phyloP scores from a whole-genome alignment of 2,113 vertebrate species.

The Trachemys scripta region DNA sequence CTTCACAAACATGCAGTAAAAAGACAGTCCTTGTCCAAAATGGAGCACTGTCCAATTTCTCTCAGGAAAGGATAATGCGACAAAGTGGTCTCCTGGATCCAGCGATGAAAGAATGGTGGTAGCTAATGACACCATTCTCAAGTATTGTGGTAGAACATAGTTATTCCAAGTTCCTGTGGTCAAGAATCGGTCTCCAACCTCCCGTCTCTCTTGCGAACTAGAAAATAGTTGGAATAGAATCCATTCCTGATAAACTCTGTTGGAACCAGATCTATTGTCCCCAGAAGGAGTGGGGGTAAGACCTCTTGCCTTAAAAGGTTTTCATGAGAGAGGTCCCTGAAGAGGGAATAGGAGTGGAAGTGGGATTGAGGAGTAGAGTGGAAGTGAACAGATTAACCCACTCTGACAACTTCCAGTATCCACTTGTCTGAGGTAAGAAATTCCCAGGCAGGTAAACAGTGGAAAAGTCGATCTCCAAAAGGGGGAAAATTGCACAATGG shows the following conservation, averaged over 20 bases:
- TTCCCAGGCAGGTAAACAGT: background rate
- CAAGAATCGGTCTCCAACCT: background rate
- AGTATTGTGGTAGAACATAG: background rate
- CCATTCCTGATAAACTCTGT: background rate
- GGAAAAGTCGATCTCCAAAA: background rate
- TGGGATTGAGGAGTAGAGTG: background rate
- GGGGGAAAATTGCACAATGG: background rate
- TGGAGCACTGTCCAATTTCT: background rate
- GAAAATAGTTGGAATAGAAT: background rate
- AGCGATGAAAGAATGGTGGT: background rate
- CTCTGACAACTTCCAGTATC: background rate
- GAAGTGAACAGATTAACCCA: background rate
- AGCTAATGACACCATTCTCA: background rate
- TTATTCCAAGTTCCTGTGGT: background rate
- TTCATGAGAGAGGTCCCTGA: background rate
- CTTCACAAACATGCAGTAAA: background rate
- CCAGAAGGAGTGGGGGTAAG: background rate
- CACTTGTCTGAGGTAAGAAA: background rate
- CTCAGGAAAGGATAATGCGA: background rate
- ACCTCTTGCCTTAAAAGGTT: background rate
- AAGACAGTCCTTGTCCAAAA: conserved; percentile 22
- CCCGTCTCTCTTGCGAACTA: background rate
- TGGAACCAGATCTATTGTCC: background rate
- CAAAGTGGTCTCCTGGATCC: background rate
- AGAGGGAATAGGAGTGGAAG: background rate